Evolutionary conservation across 2,797 vertebrate species (phyloP).

Genomic region (Propithecus deckenii): DNA sequence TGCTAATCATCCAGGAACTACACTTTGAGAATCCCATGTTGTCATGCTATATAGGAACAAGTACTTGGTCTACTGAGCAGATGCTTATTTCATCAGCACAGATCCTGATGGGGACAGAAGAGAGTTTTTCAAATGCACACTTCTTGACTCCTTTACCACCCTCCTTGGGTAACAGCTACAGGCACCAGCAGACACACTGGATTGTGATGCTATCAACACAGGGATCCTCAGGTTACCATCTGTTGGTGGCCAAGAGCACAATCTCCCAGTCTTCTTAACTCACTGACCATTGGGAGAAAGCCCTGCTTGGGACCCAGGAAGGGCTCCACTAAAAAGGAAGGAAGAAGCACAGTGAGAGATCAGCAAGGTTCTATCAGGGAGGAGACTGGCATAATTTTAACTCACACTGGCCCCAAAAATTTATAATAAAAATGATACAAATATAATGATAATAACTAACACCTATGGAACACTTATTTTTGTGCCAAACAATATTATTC

Average conservation of each 20-base stretch:
- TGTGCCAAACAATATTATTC: neutral
- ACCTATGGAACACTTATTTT: neutral
- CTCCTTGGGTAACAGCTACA: neutral
- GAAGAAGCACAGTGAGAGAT: neutral
- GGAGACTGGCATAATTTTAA: neutral
- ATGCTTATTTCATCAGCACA: conserved; percentile 12
- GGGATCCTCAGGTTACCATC: neutral
- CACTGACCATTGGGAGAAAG: neutral
- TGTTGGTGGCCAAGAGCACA: neutral
- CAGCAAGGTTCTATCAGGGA: neutral
- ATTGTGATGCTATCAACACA: neutral
- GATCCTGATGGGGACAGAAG: neutral
- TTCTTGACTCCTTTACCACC: neutral
- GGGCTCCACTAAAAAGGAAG: neutral
- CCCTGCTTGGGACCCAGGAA: neutral
- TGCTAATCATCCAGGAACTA: neutral
- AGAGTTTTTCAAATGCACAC: neutral
- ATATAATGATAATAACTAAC: neutral
- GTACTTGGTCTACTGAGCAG: neutral
- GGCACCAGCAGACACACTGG: neutral
- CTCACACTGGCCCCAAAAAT: neutral
- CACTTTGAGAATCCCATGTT: neutral
- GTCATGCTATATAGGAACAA: neutral
- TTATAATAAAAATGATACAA: conserved; percentile 2
- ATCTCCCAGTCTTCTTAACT: neutral